Evolutionary conservation across 2,797 vertebrate genomes (phyloP).

Genomic region (Odontamblyopus lacepedii): DNA sequence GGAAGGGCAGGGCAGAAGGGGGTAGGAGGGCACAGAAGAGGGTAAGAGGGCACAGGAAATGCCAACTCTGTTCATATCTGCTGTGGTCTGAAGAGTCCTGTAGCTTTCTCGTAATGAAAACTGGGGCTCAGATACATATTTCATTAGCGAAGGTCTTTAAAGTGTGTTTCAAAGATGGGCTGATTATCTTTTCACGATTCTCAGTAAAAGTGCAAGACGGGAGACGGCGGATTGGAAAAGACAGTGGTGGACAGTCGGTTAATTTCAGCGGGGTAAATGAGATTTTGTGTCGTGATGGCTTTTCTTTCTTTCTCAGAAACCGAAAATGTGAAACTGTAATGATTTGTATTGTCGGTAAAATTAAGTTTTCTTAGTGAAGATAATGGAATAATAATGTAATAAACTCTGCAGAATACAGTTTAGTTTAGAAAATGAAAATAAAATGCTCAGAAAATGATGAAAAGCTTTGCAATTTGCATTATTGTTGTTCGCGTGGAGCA

Average conservation of each 20-base stretch:
- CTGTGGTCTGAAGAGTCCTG: slow-evolving; percentile 9
- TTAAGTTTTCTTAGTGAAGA: too few relatives aligned
- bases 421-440: too few relatives aligned
- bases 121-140: slow-evolving; percentile 60
- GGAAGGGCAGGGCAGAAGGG: too few relatives aligned
- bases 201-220: background rate
- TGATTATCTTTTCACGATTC: slow-evolving; percentile 47
- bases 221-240: background rate
- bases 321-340: too few relatives aligned
- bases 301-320: too few relatives aligned
- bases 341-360: too few relatives aligned
- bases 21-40: slow-evolving; percentile 34
- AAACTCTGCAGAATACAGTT: too few relatives aligned
- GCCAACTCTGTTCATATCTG: slow-evolving; percentile 40
- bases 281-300: too few relatives aligned
- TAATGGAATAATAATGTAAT: too few relatives aligned
- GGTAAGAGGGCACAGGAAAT: slow-evolving; percentile 15
- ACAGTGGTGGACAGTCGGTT: background rate
- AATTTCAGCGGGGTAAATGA: background rate
- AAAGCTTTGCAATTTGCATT: too few relatives aligned
- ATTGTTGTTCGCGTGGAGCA: too few relatives aligned
- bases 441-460: too few relatives aligned
- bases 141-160: slow-evolving; percentile 59
- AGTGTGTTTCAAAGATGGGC: slow-evolving; percentile 53
- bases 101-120: slow-evolving; percentile 50